Percentiles rank a stretch among this genome's conserved stretches.
These are phyloP conservation scores for Zaprionus nigranus DNA, from an alignment of 1,140 invertebrate species.

Conservation along the genomic window DNA sequence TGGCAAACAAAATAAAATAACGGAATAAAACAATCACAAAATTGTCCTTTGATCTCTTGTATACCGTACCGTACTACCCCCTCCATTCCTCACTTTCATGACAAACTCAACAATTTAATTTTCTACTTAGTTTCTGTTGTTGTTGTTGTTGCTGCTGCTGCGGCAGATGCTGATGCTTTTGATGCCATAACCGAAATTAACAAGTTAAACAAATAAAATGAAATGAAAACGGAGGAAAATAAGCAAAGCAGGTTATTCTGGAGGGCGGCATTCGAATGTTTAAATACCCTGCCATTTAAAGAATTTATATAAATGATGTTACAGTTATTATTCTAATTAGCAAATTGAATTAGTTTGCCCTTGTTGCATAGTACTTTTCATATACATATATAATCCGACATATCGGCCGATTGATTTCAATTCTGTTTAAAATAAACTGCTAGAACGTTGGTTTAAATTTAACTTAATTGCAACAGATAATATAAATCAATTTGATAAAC, in stretches of 20 bases:
- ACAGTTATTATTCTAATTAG: too few relatives aligned
- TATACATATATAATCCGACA: too few relatives aligned
- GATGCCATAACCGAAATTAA: constrained; percentile 69
- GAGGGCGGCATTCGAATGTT: background rate
- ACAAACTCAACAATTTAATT: constrained; percentile 11
- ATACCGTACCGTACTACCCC: background rate
- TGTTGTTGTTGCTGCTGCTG: constrained; percentile 2
- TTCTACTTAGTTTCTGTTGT: constrained; percentile 14
- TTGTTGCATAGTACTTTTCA: too few relatives aligned
- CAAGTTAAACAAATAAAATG: constrained; percentile 62
- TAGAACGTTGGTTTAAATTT: too few relatives aligned
- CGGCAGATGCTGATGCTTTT: constrained; percentile 46
- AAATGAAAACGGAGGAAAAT: constrained; percentile 48
- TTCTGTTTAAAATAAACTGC: too few relatives aligned
- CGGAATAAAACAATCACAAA: constrained; percentile 80
- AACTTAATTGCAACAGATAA: too few relatives aligned
- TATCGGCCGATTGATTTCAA: too few relatives aligned
- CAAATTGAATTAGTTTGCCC: too few relatives aligned
- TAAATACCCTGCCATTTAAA: background rate
- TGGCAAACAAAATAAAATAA: constrained; percentile 81
- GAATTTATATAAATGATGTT: background rate
- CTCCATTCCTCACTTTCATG: constrained; percentile 14
- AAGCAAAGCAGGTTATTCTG: background rate
- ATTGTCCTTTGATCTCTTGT: constrained; percentile 82
- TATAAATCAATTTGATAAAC: too few relatives aligned